Evolutionary conservation across 2,113 vertebrate genomes (phyloP).

Genomic region (Phalacrocorax aristotelis): DNA sequence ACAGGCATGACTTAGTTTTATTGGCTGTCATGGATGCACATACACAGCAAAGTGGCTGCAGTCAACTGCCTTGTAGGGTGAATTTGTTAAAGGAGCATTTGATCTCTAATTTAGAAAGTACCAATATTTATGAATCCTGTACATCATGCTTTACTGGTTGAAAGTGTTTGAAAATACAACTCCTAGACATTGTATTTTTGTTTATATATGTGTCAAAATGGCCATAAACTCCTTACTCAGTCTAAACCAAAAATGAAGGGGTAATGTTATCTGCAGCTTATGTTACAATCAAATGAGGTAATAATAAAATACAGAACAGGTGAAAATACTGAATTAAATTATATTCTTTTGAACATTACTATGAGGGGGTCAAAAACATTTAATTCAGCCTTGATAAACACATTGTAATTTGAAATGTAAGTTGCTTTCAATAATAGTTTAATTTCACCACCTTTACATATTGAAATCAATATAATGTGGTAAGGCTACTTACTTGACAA

Average conservation of each 20-base stretch:
- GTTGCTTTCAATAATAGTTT: neutral
- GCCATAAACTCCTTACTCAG: neutral
- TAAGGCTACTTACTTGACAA: neutral
- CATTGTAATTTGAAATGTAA: neutral
- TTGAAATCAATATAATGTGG: neutral
- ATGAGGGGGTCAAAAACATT: fast-evolving
- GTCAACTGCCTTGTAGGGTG: neutral
- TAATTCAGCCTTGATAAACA: neutral
- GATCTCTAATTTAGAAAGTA: neutral
- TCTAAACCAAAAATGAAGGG: neutral
- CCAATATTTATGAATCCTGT: neutral
- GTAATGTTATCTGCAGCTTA: neutral
- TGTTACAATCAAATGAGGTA: neutral
- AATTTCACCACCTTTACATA: neutral
- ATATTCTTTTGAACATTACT: neutral
- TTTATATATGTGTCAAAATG: neutral
- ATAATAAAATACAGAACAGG: neutral
- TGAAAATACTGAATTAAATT: neutral
- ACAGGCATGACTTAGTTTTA: neutral
- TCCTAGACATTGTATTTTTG: neutral
- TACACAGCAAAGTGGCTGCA: neutral
- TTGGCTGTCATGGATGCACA: neutral
- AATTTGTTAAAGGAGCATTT: neutral
- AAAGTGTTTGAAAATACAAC: neutral
- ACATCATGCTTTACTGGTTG: neutral